phyloP scores from a whole-genome alignment of 2,113 vertebrate species.

The Sphyrna mokarran region DNA sequence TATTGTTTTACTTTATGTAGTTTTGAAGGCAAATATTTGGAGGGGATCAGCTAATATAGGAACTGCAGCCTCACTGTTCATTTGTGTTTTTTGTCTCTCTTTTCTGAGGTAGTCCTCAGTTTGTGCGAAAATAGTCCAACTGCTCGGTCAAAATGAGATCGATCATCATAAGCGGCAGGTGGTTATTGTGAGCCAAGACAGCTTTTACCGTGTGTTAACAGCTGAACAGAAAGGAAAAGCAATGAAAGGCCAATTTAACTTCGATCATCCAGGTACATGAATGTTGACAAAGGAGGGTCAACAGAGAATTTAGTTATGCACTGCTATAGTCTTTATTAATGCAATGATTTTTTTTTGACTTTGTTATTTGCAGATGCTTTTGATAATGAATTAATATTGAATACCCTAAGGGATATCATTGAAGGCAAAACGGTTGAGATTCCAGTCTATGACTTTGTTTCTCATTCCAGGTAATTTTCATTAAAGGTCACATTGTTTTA shows the following conservation, averaged over 20 bases:
- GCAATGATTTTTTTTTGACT: background rate
- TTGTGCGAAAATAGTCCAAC: conserved; percentile 90
- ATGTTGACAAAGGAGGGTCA: background rate
- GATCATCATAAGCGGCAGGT: conserved; percentile 89
- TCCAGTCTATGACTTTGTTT: conserved; percentile 92
- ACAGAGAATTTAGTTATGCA: background rate
- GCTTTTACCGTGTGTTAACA: conserved; percentile 90
- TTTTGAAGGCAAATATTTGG: background rate
- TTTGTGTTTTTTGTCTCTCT: conserved; percentile 33
- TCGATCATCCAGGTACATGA: conserved; percentile 88
- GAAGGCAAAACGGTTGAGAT: conserved; percentile 88
- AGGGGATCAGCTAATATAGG: background rate
- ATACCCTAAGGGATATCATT: conserved; percentile 77
- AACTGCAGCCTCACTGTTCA: background rate
- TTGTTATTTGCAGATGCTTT: conserved; percentile 76
- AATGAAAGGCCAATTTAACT: conserved; percentile 93
- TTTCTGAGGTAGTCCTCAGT: conserved; percentile 72
- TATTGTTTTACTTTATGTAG: background rate
- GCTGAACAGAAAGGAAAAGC: conserved; percentile 90
- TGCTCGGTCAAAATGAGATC: conserved; percentile 92
- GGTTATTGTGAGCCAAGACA: conserved; percentile 94
- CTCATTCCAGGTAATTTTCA: conserved; percentile 79
- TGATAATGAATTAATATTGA: conserved; percentile 86
- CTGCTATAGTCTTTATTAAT: background rate
- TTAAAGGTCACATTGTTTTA: background rate